Evolutionary conservation across 1,140 invertebrate genomes (phyloP), one percentile per base, ranked within the genome.

Genomic region (Eurosta solidaginis): DNA sequence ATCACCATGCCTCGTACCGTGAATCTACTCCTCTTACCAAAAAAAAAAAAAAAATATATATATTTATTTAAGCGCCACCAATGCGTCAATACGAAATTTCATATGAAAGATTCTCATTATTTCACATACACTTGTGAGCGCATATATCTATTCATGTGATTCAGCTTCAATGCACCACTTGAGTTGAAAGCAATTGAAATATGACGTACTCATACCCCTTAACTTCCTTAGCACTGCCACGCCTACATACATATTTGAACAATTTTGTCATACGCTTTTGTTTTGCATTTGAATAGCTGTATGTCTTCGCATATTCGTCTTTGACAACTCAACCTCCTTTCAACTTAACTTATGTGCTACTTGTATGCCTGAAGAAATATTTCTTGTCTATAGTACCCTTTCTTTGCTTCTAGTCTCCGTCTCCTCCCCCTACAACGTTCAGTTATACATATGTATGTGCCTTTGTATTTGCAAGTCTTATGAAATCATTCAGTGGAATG

Each of bases 401-500:
- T n/a, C n/a, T n/a, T n/a, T n/a, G n/a, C n/a, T n/a, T n/a, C n/a
- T n/a, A n/a, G n/a, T n/a, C n/a, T n/a, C n/a, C n/a, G n/a, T n/a
- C n/a, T n/a, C n/a, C n/a, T n/a, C n/a, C n/a, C n/a, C n/a, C n/a
- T n/a, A n/a, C n/a, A n/a, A 12, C 22, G 25, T 22, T 7, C 22
- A n/a, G 7, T 47, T 54, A 25, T 27, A 54, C 14, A 2, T 54
- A 25, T 52, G n/a, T 1, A 25, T 29, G 50, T 27, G 25, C 27
- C 27, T 68, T 68, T 68, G 59, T 27, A 42, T 7, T 40, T 40
- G 59, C 22, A 29, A 40, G 59, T 40, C 44, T 74, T 49, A 76
- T 52, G 75, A 76, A 76, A 76, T 76, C 75, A 54, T 52, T 76
- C 45, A 76, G 47, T 36, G 47, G 45, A 52, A 76, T 76, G 47